Base-by-base conservation (phyloP, 2,113 vertebrate genomes). In the Bufo bufo region DNA sequence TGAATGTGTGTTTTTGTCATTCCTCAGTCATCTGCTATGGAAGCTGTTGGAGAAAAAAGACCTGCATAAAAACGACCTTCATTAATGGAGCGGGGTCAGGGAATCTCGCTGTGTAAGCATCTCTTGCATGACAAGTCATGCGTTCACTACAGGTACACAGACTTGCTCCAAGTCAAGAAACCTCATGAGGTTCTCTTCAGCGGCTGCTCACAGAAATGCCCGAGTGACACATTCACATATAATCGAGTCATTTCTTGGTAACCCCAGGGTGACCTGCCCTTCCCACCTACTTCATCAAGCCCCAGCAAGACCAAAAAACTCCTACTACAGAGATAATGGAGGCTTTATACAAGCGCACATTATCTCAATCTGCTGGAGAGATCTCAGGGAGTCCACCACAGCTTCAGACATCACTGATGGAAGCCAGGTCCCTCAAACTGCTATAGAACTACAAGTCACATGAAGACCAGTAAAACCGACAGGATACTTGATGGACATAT, bases 181-280 rank as follows among this genome's bases (percentile, higher is more conserved):
- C 77, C 77, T 80, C 71, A 82, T 47, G 45, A 83, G 17, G 66
- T 23, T 45, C 3, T 65, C 47, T 23, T 69, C 81, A 83, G 81
- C 47, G 23, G 81, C 12, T 17, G 61, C 82, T 83, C 82, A 23
- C 33, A 84, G 47, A 69, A 50, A 89, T 84, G 81, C 49, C 84
- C n/a, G 87, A 88, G 72, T 54, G 71, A 84, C 72, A 84, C 81
- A 84, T 84, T 88, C 80, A 65, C 71, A 78, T 63, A 89, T 56
- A 84, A 84, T 84, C 1, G 81, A 89, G 87, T 89, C 81, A 89
- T 89, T 89, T 77, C 54, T 66, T 23, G 45, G 72, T 84, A 89
- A 84, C 87, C 87, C 49, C 23, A 20, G 45, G 50, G 58, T 84
- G 82, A 84, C 87, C 87, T 89, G 82, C 87, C 87, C 72, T 84